Percentiles rank a stretch among this genome's conserved stretches.
These are phyloP conservation scores for Drosophila infuscata DNA, from an alignment of 2,888 invertebrate species.

Conservation along the genomic window DNA sequence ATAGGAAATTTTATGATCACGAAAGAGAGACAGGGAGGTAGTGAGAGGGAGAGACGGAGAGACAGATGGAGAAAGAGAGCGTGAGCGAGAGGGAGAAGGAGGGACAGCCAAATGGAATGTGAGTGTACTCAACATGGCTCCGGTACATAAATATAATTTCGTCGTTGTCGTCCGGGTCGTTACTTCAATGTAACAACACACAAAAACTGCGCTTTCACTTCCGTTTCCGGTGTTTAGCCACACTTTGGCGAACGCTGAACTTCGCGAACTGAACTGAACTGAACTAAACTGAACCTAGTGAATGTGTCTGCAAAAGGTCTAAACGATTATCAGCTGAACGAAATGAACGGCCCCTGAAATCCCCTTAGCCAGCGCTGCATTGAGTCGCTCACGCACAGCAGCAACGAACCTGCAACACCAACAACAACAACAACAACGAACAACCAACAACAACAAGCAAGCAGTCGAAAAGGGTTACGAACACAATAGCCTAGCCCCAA, in stretches of 20 bases:
- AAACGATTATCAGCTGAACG: slow-evolving; percentile 74
- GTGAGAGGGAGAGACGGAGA: too few relatives aligned
- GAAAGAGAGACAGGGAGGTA: neutral
- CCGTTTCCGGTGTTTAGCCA: slow-evolving; percentile 76
- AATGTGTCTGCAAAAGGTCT: slow-evolving; percentile 71
- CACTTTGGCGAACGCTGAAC: slow-evolving; percentile 61
- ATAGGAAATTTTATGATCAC: neutral
- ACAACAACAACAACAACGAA: slow-evolving; percentile 21
- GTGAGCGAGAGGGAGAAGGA: neutral
- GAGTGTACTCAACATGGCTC: slow-evolving; percentile 27
- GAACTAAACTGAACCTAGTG: slow-evolving; percentile 34
- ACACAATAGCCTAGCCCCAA: slow-evolving; percentile 52
- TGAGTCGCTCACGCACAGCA: slow-evolving; percentile 46
- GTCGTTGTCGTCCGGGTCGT: slow-evolving; percentile 60
- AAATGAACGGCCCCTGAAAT: slow-evolving; percentile 71
- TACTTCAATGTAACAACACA: slow-evolving; percentile 61
- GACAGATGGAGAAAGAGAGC: neutral
- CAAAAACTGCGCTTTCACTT: slow-evolving; percentile 77
- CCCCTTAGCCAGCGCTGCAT: slow-evolving; percentile 44
- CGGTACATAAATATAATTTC: slow-evolving; percentile 70
- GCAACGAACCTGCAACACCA: slow-evolving; percentile 14
- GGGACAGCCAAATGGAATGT: neutral
- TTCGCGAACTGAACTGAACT: slow-evolving; percentile 17
- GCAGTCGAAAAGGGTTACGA: slow-evolving; percentile 60
- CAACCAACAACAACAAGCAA: slow-evolving; percentile 17